Evolutionary conservation across 2,113 vertebrate species (phyloP), one percentile per base, ranked within the genome.

Genomic region (Tragelaphus buxtoni): DNA sequence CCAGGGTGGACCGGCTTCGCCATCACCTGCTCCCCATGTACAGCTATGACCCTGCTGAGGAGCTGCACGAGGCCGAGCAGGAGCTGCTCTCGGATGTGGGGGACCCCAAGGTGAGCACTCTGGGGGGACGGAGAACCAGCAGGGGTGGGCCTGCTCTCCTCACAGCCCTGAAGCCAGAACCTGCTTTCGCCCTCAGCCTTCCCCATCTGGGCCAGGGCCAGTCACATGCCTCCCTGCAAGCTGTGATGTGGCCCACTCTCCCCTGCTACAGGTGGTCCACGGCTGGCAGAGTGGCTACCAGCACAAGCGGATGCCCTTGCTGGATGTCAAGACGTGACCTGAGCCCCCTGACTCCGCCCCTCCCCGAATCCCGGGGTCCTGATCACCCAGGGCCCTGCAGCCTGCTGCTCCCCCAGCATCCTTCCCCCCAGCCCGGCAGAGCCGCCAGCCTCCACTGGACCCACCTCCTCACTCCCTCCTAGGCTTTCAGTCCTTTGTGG

Each of bases 21-120:
- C 99, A 99, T 98, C 99, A 99, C 94, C 98, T 99, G 97, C 98
- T 99, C 53, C 99, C 99, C 28, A 99, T 99, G 97, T 99, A 99
- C 96, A 99, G 99, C 18, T 99, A 99, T 1, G 99, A 99, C 98
- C 99, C 99, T 0, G 99, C 99, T 0, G 99, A 99, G 97, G 99
- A 99, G 90, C 98, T 99, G 13, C 99, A 99, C 1, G 99, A 99
- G 96, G 99, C 99, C 0, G 99, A 99, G 90, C 99, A 99, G 95
- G 99, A 99, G 88, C 99, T 99, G 11, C 97, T 99, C 45, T 99
- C 99, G 96, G 99, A 98, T 47, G 98, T 99, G 0, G 99, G 99
- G 58, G 99, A 99, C 92, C 97, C 99, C 2, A 99, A 99, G 99
- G 99, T 99, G 88, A 96, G 94, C 18, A 3, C 11, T 39, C 7